A percentile compares a stretch with the other conserved stretches of the same genome.
phyloP scores from a whole-genome alignment of 2,888 invertebrate genomes.

The Spodoptera littoralis region DNA sequence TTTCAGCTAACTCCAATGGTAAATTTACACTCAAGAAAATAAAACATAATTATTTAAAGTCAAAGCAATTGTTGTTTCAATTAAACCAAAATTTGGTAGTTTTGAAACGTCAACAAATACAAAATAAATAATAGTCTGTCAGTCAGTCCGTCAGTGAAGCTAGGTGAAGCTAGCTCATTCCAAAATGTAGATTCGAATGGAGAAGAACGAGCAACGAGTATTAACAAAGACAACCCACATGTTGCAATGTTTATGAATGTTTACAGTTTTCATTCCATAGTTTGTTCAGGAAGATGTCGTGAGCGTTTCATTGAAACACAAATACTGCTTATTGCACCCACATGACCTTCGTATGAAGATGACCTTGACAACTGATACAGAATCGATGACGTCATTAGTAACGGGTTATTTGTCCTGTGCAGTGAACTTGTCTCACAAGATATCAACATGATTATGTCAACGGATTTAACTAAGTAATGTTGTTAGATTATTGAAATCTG shows the following conservation, averaged over 20 bases:
- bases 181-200: no score
- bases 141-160: no score
- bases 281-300: conserved; percentile 28
- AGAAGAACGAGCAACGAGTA: background rate
- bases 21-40: background rate
- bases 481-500: no score
- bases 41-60: background rate
- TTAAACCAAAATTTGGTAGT: no score
- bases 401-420: background rate
- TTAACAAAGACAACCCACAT: background rate
- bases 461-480: no score
- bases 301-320: conserved; percentile 4
- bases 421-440: background rate
- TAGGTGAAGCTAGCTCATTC: no score
- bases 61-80: no score
- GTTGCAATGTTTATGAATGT: conserved; percentile 16
- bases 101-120: no score
- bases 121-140: no score
- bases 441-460: no score
- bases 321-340: conserved; percentile 15
- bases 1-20: no score
- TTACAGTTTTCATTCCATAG: conserved; percentile 20
- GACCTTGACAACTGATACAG: conserved; percentile 11
- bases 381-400: conserved; percentile 12
- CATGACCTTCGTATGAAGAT: conserved; percentile 30